Base-by-base conservation (phyloP, 2,888 invertebrate species). In the Eulithis prunata region DNA sequence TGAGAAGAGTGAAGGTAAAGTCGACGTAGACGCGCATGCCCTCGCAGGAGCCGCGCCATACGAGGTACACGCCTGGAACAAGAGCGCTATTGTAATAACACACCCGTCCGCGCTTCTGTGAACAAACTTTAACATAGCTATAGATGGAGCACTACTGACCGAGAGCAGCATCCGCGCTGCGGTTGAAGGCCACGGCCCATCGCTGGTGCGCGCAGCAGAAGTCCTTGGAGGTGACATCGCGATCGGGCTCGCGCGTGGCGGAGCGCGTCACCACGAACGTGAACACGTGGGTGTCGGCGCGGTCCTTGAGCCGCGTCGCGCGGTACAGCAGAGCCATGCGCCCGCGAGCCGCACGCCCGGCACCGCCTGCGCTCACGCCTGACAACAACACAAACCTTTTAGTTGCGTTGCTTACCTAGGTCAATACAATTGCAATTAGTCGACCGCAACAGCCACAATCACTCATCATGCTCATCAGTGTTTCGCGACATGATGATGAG, bases 211-310 rank as follows among this genome's bases (percentile, higher is more conserved):
- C 96, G 86, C 96, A 97, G 71, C 95, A 94, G 87, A 97, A 96
- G 86, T 97, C 97, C 87, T 96, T 96, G 75, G 96, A 96, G 71
- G 96, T 96, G 79, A 96, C 96, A 88, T 97, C 97, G 67, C 96
- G 95, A 83, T 96, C 96, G 57, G 96, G 94, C 87, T 97, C 97
- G 66, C 96, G 94, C 56, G 96, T 95, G 73, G 96, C 96, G 66
- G 95, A 96, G 78, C 95, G 95, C 69, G 97, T 97, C 76, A 97
- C 95, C 79, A 96, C 95, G 89, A 97, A 97, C 68, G 97, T 97
- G 93, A 97, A 97, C 78, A 97, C 96, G 90, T 96, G 96, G 74
- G 96, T 96, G 93, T 96, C 96, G 87, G 95, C 95, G 85, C 96
- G 95, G 94, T 97, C 97, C 81, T 96, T 95, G 74, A 97, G 94